Conservation (phyloP, 2,797 vertebrate genomes). For the Gadopsis marmoratus region DNA sequence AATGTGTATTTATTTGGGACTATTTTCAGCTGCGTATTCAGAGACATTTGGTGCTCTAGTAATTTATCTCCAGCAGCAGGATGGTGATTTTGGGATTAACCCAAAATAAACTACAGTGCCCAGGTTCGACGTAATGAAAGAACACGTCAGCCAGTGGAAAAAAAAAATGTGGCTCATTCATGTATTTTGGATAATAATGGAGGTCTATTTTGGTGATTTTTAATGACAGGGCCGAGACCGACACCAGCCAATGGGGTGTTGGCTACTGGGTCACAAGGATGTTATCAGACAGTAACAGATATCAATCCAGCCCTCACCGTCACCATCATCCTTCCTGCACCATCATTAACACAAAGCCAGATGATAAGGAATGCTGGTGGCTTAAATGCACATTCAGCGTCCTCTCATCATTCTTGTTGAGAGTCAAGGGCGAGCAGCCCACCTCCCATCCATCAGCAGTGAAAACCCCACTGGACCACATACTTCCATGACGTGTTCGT, state of each 20-base stretch:
- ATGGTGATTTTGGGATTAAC: background rate
- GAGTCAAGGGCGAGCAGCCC: background rate
- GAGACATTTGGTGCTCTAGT: background rate
- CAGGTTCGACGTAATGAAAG: background rate
- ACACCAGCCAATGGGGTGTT: too few species aligned
- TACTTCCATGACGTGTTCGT: background rate
- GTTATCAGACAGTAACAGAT: background rate
- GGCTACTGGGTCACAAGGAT: background rate
- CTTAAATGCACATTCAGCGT: background rate
- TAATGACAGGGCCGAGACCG: accelerated
- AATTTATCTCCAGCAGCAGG: background rate
- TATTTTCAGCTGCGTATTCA: background rate
- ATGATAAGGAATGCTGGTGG: background rate
- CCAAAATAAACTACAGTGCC: background rate
- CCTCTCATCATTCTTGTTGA: background rate
- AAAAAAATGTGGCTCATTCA: background rate
- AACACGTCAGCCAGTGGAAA: background rate
- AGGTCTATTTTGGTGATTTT: background rate
- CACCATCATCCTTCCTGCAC: background rate
- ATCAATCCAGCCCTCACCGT: background rate
- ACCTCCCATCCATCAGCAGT: background rate
- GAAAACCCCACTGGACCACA: background rate
- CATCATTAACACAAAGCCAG: background rate
- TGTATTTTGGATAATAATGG: background rate
- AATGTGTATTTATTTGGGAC: background rate